These are phyloP conservation scores for Oreotrochilus melanogaster DNA, from an alignment of 2,113 vertebrate genomes.

Conservation along the genomic window DNA sequence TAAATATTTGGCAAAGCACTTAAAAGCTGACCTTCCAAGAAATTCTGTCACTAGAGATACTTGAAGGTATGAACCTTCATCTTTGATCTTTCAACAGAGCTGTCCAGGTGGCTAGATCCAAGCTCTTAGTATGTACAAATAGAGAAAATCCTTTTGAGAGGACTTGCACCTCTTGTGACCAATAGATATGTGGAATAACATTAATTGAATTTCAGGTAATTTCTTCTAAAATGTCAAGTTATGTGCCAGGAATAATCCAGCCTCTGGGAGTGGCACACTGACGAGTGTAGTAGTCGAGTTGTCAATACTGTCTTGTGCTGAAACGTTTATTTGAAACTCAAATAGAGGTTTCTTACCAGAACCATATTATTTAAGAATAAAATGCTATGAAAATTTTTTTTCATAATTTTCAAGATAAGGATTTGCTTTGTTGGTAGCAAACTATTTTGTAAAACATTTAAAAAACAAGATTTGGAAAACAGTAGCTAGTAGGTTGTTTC, in stretches of 20 bases:
- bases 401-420: background rate
- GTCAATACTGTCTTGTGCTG: background rate
- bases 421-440: background rate
- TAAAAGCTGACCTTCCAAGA: background rate
- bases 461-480: background rate
- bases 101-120: background rate
- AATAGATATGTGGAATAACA: background rate
- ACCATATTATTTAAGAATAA: background rate
- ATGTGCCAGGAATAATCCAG: background rate
- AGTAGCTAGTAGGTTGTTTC: background rate
- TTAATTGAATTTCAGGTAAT: background rate
- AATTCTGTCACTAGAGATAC: background rate
- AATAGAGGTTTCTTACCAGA: background rate
- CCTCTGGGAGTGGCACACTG: background rate
- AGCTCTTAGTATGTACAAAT: background rate
- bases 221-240: background rate
- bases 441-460: background rate
- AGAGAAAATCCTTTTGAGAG: background rate
- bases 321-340: background rate
- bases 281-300: background rate
- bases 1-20: background rate
- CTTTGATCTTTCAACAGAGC: background rate
- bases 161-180: background rate
- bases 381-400: background rate
- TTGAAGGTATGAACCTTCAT: background rate